Percentiles rank a stretch among this genome's conserved stretches.
These are phyloP conservation scores for Tipula vernalis DNA, from an alignment of 2,888 invertebrate species.

Conservation along the genomic window DNA sequence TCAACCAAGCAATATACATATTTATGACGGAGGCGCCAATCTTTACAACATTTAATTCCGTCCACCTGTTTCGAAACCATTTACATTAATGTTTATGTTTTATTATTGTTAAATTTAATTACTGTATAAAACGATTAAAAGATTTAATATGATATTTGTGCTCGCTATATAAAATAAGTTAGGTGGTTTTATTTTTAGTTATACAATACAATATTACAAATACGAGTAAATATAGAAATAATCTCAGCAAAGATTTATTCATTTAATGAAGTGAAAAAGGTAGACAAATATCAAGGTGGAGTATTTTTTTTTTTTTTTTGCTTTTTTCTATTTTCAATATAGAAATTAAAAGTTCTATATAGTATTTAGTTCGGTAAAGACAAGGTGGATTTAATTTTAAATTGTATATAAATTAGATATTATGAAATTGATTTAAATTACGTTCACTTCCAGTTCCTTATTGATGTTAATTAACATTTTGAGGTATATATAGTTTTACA, in stretches of 20 bases:
- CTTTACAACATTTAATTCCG: background rate
- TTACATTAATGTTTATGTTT: background rate
- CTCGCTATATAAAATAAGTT: background rate
- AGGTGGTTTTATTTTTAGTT: background rate
- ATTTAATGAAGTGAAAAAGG: conserved; percentile 4
- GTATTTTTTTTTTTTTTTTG: no score
- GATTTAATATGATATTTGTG: background rate
- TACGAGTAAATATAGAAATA: background rate
- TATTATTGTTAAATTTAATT: background rate
- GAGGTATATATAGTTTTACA: background rate
- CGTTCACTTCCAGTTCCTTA: background rate
- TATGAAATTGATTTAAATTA: background rate
- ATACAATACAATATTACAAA: background rate
- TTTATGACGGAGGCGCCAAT: background rate
- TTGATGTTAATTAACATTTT: background rate
- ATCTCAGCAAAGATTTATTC: background rate
- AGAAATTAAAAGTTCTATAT: background rate
- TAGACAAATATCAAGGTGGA: background rate
- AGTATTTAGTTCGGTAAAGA: background rate
- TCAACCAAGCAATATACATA: background rate
- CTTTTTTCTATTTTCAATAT: background rate
- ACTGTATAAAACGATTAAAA: background rate
- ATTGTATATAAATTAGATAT: background rate
- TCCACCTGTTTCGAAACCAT: background rate
- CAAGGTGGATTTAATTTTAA: background rate